Evolutionary conservation across 2,888 invertebrate species (phyloP), one percentile per base, ranked within the genome.

Genomic region (Charanyca ferruginea): DNA sequence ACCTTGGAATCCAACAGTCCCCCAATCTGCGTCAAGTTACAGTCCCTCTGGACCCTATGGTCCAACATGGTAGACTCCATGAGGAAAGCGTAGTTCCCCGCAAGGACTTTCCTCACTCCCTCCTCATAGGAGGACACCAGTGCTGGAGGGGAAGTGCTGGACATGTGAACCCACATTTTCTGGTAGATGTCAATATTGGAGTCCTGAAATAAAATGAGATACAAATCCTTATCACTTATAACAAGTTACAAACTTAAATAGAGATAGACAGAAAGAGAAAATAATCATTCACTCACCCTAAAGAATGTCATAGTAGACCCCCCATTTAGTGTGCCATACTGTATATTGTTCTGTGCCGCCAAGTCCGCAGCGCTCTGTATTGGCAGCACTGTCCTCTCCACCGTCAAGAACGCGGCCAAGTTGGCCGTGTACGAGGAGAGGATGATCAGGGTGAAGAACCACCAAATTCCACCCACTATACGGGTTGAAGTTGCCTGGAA

Each of bases 61-160:
- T 99, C 99, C 71, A 99, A 94, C 97, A 99, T 99, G 0, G 99
- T 99, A 0, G 99, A 99, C 94, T 99, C 99, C 98, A 99, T 99
- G 20, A 99, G 96, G 89, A 99, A 99, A 0, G 99, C 99, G 91
- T 99, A 99, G 92, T 99, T 98, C 0, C 98, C 99, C 58, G 97
- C 97, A 55, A 98, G 94, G 0, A 99, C 99, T 53, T 98, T 95
- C 80, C 97, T 96, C 28, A 99, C 98, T 0, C 99, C 99, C 83
- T 99, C 98, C 79, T 98, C 98, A 89, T 99, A 99, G 0, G 97
- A 97, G 55, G 97, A 96, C 0, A 99, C 98, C 85, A 99, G 98
- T 0, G 98, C 98, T 0, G 97, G 96, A 0, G 98, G 97, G 32
- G 97, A 90, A 0, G 92, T 89, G 0, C 96, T 92, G 0, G 98